Evolutionary conservation across 2,888 invertebrate species (phyloP), one percentile per base, ranked within the genome.

Genomic region (Drosophila aldrichi): DNA sequence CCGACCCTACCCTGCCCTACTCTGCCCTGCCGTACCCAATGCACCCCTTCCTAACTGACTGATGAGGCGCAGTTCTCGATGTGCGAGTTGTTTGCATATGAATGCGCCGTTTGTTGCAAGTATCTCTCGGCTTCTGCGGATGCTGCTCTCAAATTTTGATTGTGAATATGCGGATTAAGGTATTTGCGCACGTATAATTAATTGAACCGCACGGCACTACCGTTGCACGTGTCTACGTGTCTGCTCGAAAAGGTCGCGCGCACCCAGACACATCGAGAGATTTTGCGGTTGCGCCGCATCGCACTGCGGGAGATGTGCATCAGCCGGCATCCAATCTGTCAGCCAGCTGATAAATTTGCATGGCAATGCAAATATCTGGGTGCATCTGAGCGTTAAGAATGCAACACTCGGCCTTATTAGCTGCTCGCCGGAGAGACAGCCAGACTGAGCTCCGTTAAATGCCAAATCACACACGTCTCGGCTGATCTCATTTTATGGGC

Each of bases 121-220:
- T 80, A 86, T 79, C 88, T 86, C 64, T 75, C 70, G 56, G 67
- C 60, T 63, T 61, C 60, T 64, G 52, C 66, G 63, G 65, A 65
- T 69, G 74, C 80, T 63, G 66, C 81, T 84, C 86, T 84, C 76
- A 80, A 85, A 88, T 78, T 87, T 86, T 87, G 87, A 81, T 81
- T 88, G 81, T 81, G 89, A 86, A 87, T 86, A 80, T 75, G 74
- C 76, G 89, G 88, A 91, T 88, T 90, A 82, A 78, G 78, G 83
- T 82, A 89, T 88, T 89, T 90, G 85, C 85, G 79, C 85, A 89
- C 85, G 83, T 89, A 90, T 91, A 91, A 90, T 91, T 91, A 90
- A 90, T 90, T 90, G 82, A 81, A 78, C 85, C 76, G 77, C 82
- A 79, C 69, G 66, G 49, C 40, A 79, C 77, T 77, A 73, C 80